Base-by-base conservation (phyloP, 2,113 vertebrate genomes). In the Hymenochirus boettgeri region DNA sequence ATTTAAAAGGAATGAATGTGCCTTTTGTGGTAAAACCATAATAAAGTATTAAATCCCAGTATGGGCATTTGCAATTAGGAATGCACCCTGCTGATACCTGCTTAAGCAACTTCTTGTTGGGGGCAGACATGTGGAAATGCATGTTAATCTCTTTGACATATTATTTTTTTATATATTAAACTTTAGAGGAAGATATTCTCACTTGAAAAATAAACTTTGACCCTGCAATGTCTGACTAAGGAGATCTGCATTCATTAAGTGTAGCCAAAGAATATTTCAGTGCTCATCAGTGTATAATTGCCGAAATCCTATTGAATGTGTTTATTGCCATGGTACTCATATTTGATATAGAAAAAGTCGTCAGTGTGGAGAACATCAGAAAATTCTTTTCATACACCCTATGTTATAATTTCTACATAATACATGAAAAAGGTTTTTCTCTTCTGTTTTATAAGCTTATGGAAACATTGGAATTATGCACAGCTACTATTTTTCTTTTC, bases 301-400 rank as follows among this genome's bases (percentile, higher is more conserved):
- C 26, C 50, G 22, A 18, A 24, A 54, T 45, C 50, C 50, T 39
- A 35, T 35, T 54, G 51, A 37, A 55, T 25, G 22, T 53, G 17
- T 42, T 42, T 54, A 37, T 63, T 55, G 51, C 35, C 10, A 19
- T 11, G 18, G 10, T 39, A 27, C 46, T 37, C 54, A 35, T 45
- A 25, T 13, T 35, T 35, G 24, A 8, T 13, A 17, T 56, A 12
- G 42, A 19, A 35, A 50, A 37, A 57, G 39, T 18, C 31, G 21
- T 35, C 27, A 35, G 63, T 24, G 35, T 25, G 35, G n/a, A 57
- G 18, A 22, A 50, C 45, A 57, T 23, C 27, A 57, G 57, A 67
- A 31, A 51, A 13, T 26, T 17, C 50, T 67, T 39, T 33, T 4
- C 22, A 58, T 39, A 29, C 45, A 15, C 21, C 21, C 26, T 24